Evolutionary conservation across 2,113 vertebrate genomes (phyloP), one percentile per base, ranked within the genome.

Genomic region (Hyperopisus bebe): DNA sequence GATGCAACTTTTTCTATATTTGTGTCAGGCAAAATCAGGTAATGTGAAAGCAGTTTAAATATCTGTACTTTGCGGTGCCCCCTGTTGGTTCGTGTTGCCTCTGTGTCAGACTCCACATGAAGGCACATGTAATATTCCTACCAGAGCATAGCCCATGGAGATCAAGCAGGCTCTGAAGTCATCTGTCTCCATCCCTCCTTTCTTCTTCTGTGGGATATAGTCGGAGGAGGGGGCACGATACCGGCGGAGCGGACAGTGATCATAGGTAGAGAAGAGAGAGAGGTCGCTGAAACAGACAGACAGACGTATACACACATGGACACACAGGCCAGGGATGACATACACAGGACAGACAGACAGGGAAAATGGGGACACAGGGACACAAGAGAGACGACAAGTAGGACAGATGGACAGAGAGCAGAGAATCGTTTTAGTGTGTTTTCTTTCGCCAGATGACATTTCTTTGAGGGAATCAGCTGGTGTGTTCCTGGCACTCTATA

Each of bases 81-180:
- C 39, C 77, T 82, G 77, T 27, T 70, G 62, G 62, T 9, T 27
- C 3, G 9, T 66, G 58, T 10, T 66, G 62, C 62, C n/a, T 3
- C n/a, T 27, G 24, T 1, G 3, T 31, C 8, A 66, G 62, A 27
- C 10, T 82, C 5, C 21, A 58, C 24, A 58, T 58, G 55, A 24
- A 58, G 55, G 55, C 7, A 5, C 35, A 10, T 89, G 90, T 2
- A 39, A 35, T 74, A 35, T 88, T 91, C 96, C 88, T 97, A 98
- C 97, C 97, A 98, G 92, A 93, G 97, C 97, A 90, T 98, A 98
- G 90, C 97, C 97, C 97, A 98, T 98, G 91, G 97, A 98, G 94
- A 98, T 98, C 89, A 98, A 93, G 93, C 97, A 98, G 91, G 97
- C 97, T 93, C 97, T 95, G 95, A 98, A 98, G 91, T 98, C 97